Percentiles rank a stretch among this genome's conserved stretches.
Evolutionary conservation across 2,797 vertebrate species (phyloP).

Genomic region (Gephyroberyx darwinii): DNA sequence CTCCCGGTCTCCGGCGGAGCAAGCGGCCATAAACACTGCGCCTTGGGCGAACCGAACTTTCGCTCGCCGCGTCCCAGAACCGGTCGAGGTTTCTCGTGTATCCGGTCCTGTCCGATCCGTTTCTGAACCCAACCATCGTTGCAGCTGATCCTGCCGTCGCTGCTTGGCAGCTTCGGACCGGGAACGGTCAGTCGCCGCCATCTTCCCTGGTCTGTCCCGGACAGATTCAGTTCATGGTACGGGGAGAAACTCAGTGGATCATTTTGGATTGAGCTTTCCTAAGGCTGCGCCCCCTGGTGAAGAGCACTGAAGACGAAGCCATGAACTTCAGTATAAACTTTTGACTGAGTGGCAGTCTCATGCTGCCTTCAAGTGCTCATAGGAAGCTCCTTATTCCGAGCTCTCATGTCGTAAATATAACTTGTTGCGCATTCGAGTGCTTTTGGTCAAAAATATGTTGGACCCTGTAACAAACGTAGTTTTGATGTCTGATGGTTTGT

Average conservation of each 20-base stretch:
- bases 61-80: conserved; percentile 70
- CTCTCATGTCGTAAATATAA: too few species aligned
- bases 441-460: too few species aligned
- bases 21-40: conserved; percentile 89
- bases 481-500: too few species aligned
- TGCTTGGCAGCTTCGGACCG: conserved; percentile 88
- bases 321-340: conserved; percentile 47
- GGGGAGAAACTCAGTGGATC: conserved; percentile 62
- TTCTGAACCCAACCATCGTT: conserved; percentile 85
- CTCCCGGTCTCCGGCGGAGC: conserved; percentile 87
- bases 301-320: neutral
- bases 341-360: conserved; percentile 31
- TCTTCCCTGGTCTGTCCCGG: conserved; percentile 82
- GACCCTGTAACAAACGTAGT: too few species aligned
- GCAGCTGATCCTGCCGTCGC: conserved; percentile 86
- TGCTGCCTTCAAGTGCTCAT: conserved; percentile 56
- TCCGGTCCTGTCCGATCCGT: conserved; percentile 80
- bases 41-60: conserved; percentile 87
- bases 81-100: conserved; percentile 52
- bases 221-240: conserved; percentile 80
- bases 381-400: conserved; percentile 1
- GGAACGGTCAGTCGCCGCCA: conserved; percentile 89
- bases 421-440: too few species aligned
- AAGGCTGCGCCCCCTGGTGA: conserved; percentile 76
- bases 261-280: conserved; percentile 56